Conservation (phyloP, 2,888 invertebrate species). For the Leucozona laternaria region DNA sequence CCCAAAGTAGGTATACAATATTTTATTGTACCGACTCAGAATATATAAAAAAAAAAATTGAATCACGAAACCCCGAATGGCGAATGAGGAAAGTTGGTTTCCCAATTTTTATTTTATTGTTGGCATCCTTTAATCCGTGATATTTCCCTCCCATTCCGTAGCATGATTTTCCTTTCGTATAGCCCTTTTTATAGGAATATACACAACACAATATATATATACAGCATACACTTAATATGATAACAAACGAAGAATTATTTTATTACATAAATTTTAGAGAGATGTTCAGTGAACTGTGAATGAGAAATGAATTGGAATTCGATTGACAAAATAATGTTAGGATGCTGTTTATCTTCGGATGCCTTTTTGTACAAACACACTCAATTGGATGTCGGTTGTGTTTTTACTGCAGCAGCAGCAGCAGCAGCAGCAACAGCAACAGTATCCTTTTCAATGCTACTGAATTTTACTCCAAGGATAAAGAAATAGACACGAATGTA, state of each 20-base stretch:
- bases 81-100: conserved; percentile 37
- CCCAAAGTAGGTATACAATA: too few species aligned
- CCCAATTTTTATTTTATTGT: conserved; percentile 8
- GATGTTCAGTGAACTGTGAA: conserved; percentile 81
- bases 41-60: background rate
- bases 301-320: conserved; percentile 83
- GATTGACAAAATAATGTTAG: conserved; percentile 81
- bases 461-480: conserved; percentile 63
- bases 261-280: conserved; percentile 77
- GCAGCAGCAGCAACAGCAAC: conserved; percentile 7
- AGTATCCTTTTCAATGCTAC: conserved; percentile 48
- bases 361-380: conserved; percentile 21
- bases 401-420: conserved; percentile 51
- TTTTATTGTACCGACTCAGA: background rate
- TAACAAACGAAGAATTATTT: conserved; percentile 77
- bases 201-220: conserved; percentile 13
- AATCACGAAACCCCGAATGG: conserved; percentile 41
- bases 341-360: conserved; percentile 72
- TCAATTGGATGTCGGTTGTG: conserved; percentile 36
- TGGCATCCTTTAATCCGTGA: background rate
- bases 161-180: background rate
- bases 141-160: background rate
- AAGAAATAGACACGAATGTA: conserved; percentile 67
- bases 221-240: conserved; percentile 49
- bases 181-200: conserved; percentile 30